phyloP scores from a whole-genome alignment of 1,140 invertebrate species.

The Drosophila rufa region DNA sequence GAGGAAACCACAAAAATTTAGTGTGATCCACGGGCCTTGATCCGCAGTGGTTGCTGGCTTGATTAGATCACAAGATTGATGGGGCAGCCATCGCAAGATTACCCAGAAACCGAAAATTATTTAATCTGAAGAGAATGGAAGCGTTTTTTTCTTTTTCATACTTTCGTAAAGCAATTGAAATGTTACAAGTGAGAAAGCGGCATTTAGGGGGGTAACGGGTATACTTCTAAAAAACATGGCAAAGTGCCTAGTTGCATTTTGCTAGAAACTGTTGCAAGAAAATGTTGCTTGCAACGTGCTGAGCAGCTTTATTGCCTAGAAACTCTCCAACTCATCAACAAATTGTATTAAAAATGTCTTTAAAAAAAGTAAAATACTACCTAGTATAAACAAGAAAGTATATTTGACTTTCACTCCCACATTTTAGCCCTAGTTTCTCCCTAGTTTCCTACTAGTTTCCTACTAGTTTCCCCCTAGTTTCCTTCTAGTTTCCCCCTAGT shows the following conservation, averaged over 20 bases:
- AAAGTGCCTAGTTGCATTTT: too few relatives aligned
- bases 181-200: not conserved
- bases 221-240: too few relatives aligned
- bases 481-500: not conserved
- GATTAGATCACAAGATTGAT: constrained; percentile 33
- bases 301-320: not conserved
- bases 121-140: not conserved
- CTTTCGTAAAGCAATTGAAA: not conserved
- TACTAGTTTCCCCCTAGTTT: not conserved
- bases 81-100: not conserved
- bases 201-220: too few relatives aligned
- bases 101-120: not conserved
- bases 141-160: not conserved
- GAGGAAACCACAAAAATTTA: constrained; percentile 18
- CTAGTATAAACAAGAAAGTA: not conserved
- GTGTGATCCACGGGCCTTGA: constrained; percentile 8
- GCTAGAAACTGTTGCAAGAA: not conserved
- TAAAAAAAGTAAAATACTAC: not conserved
- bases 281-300: not conserved
- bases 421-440: not conserved
- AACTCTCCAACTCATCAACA: not conserved
- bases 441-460: not conserved
- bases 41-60: not conserved
- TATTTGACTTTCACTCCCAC: not conserved
- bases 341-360: not conserved